Base-by-base conservation (phyloP, 2,888 invertebrate genomes). In the Ornithoptera priamus region DNA sequence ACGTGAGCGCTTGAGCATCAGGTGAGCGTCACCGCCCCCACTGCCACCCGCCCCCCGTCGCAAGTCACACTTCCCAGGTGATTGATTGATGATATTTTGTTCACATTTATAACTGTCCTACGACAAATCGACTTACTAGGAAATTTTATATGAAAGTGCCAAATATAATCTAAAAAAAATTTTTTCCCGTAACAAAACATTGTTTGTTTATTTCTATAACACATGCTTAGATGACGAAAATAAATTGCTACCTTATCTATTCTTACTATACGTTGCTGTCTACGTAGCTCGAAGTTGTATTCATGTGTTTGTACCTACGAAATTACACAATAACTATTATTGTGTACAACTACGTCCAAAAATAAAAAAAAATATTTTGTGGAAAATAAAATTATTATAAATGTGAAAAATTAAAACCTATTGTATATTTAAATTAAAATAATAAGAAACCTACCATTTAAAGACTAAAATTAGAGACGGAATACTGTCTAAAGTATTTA, bases 81-180 rank as follows among this genome's bases (percentile, higher is more conserved):
- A 91, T 88, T 88, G 91, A 91, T 89, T 85, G 85, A 85, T 85
- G 87, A 86, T 84, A 81, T 80, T 83, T 80, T 78, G 78, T 77
- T 80, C 82, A 85, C 84, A 88, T 87, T 89, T 83, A 88, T 90
- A 89, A 85, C 82, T 73, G 24, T n/a, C 62, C 50, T 80, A 76
- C 79, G 81, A 83, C 83, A 80, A 78, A 72, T 73, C 69, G 56
- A 68, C 78, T 79, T 81, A 78, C 81, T 81, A 59, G 3, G 24
- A 17, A 59, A 10, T 36, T 59, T 59, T 59, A 60, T 18, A n/a
- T 39, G 0, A 60, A 18, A 36, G 7, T 17, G 7, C 30, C 24
- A 60, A 4, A 18, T 60, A 46, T 46, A 8, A 22, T 2, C 6
- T 62, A 42, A 39, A 42, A 42, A 42, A 15, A 12, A 61, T 18